Evolutionary conservation across 2,113 vertebrate genomes (phyloP).

Genomic region (Formicarius rufipectus): DNA sequence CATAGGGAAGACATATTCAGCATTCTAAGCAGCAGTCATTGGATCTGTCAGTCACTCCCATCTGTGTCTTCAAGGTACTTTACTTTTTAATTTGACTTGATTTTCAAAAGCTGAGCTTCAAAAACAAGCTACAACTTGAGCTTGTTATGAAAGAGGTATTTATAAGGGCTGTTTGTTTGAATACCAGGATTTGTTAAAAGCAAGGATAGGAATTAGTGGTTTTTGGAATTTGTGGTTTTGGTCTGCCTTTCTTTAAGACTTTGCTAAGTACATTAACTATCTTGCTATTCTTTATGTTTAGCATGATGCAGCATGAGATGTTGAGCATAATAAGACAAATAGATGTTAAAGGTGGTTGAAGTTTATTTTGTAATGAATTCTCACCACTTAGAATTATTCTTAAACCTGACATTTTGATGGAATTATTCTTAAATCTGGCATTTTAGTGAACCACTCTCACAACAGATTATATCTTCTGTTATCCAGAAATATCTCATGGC

Average conservation of each 20-base stretch:
- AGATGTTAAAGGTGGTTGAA: not conserved
- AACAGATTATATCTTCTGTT: slow-evolving; percentile 2
- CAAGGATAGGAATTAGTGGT: not conserved
- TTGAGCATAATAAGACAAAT: not conserved
- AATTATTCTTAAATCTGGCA: slow-evolving; percentile 44
- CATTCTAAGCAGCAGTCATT: not conserved
- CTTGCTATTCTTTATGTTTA: not conserved
- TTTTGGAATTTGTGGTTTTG: not conserved
- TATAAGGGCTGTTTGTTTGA: not conserved
- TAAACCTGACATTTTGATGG: not conserved
- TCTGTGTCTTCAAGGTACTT: not conserved
- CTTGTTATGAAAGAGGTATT: not conserved
- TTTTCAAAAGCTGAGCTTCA: not conserved
- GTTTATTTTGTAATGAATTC: not conserved
- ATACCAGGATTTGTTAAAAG: not conserved
- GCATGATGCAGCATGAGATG: not conserved
- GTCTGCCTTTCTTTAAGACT: not conserved
- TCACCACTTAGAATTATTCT: not conserved
- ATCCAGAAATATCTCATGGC: not conserved
- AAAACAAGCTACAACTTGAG: not conserved
- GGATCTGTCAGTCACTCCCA: not conserved
- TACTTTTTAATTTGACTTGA: not conserved
- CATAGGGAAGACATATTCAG: not conserved
- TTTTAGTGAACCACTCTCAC: slow-evolving; percentile 9
- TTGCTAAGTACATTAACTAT: not conserved